Evolutionary conservation across 2,888 invertebrate species (phyloP).

Genomic region (Ophraella communa): DNA sequence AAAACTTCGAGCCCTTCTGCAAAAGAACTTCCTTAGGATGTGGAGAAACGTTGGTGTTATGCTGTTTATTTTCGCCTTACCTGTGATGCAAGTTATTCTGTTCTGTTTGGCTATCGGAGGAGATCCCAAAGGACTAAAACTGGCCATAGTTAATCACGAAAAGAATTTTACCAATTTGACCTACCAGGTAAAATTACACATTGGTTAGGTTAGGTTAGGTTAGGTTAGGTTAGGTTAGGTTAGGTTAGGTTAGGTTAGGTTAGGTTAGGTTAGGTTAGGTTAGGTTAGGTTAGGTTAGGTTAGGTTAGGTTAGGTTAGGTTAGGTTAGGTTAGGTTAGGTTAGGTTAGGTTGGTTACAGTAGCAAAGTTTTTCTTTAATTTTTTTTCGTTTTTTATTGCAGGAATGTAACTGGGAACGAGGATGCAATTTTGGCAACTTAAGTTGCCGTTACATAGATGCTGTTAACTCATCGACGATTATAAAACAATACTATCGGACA

Average conservation of each 20-base stretch:
- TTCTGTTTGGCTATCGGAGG: constrained; percentile 92
- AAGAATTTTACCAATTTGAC: constrained; percentile 59
- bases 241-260: not conserved
- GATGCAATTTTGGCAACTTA: constrained; percentile 75
- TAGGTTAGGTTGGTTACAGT: not conserved
- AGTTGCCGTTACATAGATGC: constrained; percentile 72
- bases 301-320: not conserved
- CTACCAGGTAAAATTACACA: constrained; percentile 20
- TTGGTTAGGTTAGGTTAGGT: not conserved
- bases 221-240: not conserved
- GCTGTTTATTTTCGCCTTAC: constrained; percentile 91
- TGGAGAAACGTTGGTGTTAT: constrained; percentile 93
- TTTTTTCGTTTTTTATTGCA: not conserved
- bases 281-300: not conserved
- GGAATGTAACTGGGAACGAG: constrained; percentile 56
- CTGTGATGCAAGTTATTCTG: constrained; percentile 90
- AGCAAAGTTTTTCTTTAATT: not conserved
- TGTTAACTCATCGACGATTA: constrained; percentile 64
- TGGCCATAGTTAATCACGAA: constrained; percentile 81
- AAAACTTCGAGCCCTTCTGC: constrained; percentile 82
- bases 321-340: not conserved
- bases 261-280: not conserved
- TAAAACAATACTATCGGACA: constrained; percentile 72
- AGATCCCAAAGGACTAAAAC: constrained; percentile 80
- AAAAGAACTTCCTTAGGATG: constrained; percentile 90